Conservation (phyloP, 35 echinoderm and acorn worm genomes). For the Lytechinus variegatus region DNA sequence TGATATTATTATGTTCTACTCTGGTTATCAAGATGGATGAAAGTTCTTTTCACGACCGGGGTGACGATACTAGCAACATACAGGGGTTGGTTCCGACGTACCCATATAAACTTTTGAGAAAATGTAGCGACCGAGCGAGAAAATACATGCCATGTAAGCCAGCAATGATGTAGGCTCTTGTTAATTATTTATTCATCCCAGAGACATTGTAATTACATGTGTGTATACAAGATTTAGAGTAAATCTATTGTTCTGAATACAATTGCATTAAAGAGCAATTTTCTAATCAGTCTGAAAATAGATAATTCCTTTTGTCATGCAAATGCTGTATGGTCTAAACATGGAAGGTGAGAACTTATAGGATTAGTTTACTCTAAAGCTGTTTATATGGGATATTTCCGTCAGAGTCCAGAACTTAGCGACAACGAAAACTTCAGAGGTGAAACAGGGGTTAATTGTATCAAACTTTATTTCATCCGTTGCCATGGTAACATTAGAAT, state of each 20-base stretch:
- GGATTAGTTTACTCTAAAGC: slow-evolving; percentile 3
- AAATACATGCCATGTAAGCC: no score
- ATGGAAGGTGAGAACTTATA: background rate
- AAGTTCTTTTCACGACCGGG: no score
- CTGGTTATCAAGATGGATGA: no score
- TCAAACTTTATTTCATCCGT: background rate
- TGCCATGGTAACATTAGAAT: background rate
- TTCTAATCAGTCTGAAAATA: background rate
- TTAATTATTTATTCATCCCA: no score
- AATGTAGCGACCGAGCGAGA: no score
- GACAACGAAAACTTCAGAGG: background rate
- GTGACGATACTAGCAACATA: no score
- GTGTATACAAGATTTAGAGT: background rate
- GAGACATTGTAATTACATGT: no score
- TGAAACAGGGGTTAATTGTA: background rate
- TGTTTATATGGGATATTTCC: background rate
- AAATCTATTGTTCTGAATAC: background rate
- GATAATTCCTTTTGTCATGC: background rate
- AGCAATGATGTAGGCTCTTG: no score
- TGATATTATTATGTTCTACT: no score
- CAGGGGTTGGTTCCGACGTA: no score
- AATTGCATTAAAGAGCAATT: background rate
- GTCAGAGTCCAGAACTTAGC: background rate
- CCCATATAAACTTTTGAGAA: no score
- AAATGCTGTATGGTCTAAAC: background rate